Percentiles rank a stretch among this genome's conserved stretches.
Conservation (phyloP, 2,113 vertebrate species). For the Cebidichthys violaceus region DNA sequence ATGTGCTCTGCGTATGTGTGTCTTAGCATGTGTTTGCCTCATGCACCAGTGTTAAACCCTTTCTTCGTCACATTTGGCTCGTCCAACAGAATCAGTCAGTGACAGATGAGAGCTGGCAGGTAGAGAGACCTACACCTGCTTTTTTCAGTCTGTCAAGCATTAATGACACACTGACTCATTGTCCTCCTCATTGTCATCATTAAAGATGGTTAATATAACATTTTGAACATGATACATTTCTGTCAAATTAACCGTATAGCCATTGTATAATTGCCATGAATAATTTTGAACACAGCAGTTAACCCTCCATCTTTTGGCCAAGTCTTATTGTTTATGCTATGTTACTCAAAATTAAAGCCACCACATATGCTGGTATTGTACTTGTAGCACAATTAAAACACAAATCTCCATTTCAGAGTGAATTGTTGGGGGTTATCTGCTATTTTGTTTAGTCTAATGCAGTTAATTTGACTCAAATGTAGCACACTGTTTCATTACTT, state of each 20-base stretch:
- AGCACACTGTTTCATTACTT: background rate
- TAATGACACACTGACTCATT: conserved; percentile 3
- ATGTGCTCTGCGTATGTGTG: conserved; percentile 50
- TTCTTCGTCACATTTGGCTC: background rate
- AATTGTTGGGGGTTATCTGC: background rate
- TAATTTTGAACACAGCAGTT: background rate
- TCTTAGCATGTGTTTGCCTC: conserved; percentile 58
- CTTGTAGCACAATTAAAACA: background rate
- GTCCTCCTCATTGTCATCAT: conserved; percentile 1
- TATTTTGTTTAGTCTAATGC: background rate
- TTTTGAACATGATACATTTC: conserved; percentile 11
- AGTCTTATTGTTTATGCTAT: background rate
- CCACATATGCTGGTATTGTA: background rate
- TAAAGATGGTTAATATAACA: background rate
- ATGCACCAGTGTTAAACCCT: conserved; percentile 45
- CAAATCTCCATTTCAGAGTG: background rate
- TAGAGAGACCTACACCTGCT: conserved; percentile 16
- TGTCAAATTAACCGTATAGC: background rate
- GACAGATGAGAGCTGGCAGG: conserved; percentile 14
- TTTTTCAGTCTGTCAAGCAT: conserved; percentile 3
- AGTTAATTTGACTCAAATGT: background rate
- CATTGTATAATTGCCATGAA: background rate
- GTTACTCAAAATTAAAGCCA: conserved; percentile 8
- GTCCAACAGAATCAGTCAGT: conserved; percentile 3
- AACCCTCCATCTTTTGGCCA: background rate